Percentiles rank a stretch among this genome's conserved stretches.
Conservation (phyloP, 1,140 invertebrate genomes). For the Phymastichus coffea region DNA sequence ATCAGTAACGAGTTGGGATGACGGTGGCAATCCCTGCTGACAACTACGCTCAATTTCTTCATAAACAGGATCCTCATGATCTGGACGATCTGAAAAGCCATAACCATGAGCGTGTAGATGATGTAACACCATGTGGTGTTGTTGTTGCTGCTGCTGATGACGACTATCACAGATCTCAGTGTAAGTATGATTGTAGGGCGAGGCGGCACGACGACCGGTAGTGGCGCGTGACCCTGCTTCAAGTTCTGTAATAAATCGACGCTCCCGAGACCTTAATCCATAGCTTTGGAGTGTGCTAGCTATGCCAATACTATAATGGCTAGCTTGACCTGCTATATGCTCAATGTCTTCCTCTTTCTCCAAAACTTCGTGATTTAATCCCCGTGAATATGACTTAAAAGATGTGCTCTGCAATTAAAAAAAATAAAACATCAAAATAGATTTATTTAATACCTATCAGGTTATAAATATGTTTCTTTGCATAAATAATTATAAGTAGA, state of each 20-base stretch:
- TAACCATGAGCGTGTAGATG: conserved; percentile 36
- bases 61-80: conserved; percentile 74
- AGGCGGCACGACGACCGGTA: conserved; percentile 49
- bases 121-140: conserved; percentile 47
- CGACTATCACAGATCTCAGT: conserved; percentile 63
- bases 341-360: conserved; percentile 68
- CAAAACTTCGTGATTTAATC: conserved; percentile 65
- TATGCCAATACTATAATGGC: conserved; percentile 31
- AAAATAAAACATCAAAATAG: conserved; percentile 11
- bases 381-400: conserved; percentile 69
- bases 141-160: conserved; percentile 36
- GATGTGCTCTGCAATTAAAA: conserved; percentile 67
- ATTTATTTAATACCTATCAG: too few species aligned
- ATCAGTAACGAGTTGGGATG: conserved; percentile 69
- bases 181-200: conserved; percentile 67
- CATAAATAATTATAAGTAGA: too few species aligned
- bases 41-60: conserved; percentile 74
- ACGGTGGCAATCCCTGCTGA: conserved; percentile 51
- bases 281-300: conserved; percentile 52
- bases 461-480: too few species aligned
- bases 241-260: conserved; percentile 36
- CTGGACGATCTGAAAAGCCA: conserved; percentile 38
- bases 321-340: conserved; percentile 29
- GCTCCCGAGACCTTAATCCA: conserved; percentile 42
- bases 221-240: conserved; percentile 30